Base-by-base conservation (phyloP, 2,888 invertebrate species). In the Apodemia duryi region DNA sequence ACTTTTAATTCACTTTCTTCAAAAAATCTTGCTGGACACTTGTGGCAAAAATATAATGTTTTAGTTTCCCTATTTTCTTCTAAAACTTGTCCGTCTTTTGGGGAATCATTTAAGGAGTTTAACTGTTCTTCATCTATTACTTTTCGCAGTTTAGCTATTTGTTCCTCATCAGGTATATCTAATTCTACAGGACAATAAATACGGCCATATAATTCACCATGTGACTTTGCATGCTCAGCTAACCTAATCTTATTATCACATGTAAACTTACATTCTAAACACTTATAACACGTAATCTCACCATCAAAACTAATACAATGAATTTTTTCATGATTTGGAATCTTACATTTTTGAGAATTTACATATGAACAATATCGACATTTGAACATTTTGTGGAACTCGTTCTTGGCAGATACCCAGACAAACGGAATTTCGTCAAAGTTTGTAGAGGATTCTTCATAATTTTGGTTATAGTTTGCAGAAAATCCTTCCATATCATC, bases 311-410 rank as follows among this genome's bases (percentile, higher is more conserved):
- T 74, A 49, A 87, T 78, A 65, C 84, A 92, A 81, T 97, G 97
- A 93, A 97, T 96, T 79, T 95, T 94, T 82, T 97, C 97, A 83
- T 98, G 97, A 75, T 96, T 95, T 43, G 95, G 94, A 67, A 97
- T 95, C 81, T 96, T 96, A 61, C 95, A 94, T 76, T 95, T 95
- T 63, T 96, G 93, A n/a, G 95, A 92, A 78, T 96, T 96, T 13
- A 97, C 95, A 80, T 96, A 96, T 0, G 97, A 97, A 79, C 97
- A 97, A 79, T 94, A 95, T 43, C 95, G 93, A 79, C 97, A 98
- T 79, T 96, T 96, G 80, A 95, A 95, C 95, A 97, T 96, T 86
- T 97, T 97, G 64, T 94, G 94, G 68, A 96, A 94, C 65, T 94
- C 94, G 13, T 94, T 95, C 68, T 94, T 94, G 52, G 95, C 94